Evolutionary conservation across 2,113 vertebrate species (phyloP).

Genomic region (Patagioenas fasciata): DNA sequence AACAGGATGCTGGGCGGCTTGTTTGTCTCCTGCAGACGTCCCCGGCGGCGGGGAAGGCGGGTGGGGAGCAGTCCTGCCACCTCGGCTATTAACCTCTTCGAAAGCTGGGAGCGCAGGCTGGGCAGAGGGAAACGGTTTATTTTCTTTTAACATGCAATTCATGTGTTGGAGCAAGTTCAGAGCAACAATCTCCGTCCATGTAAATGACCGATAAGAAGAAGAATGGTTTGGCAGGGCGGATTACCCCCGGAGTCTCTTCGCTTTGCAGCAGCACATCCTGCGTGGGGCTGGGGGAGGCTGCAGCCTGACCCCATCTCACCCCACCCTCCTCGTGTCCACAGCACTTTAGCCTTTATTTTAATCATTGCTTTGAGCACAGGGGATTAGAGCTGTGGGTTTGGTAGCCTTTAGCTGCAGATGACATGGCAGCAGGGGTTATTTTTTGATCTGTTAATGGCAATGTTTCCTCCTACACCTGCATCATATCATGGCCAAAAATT

Average conservation of each 20-base stretch:
- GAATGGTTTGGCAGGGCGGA: constrained; percentile 24
- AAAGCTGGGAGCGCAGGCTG: not conserved
- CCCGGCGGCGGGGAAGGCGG: not conserved
- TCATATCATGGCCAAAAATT: not conserved
- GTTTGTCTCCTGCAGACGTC: not conserved
- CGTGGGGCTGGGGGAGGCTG: not conserved
- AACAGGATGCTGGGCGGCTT: constrained; percentile 26
- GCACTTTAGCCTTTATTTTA: not conserved
- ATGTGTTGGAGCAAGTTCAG: constrained; percentile 31
- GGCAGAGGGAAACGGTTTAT: constrained; percentile 4
- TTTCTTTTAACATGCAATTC: not conserved
- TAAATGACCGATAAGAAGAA: constrained; percentile 15
- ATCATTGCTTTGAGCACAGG: accelerated
- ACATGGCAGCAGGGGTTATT: not conserved
- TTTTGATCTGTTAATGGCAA: not conserved
- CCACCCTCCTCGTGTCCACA: accelerated
- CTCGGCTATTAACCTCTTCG: not conserved
- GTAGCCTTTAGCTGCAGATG: not conserved
- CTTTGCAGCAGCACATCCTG: not conserved
- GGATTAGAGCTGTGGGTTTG: not conserved
- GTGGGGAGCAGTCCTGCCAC: constrained; percentile 5
- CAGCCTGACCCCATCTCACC: not conserved
- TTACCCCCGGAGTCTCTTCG: not conserved
- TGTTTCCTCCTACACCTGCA: not conserved
- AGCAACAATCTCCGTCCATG: not conserved